Conservation (phyloP, 2,797 vertebrate species). For the Hoplostethus atlanticus region DNA sequence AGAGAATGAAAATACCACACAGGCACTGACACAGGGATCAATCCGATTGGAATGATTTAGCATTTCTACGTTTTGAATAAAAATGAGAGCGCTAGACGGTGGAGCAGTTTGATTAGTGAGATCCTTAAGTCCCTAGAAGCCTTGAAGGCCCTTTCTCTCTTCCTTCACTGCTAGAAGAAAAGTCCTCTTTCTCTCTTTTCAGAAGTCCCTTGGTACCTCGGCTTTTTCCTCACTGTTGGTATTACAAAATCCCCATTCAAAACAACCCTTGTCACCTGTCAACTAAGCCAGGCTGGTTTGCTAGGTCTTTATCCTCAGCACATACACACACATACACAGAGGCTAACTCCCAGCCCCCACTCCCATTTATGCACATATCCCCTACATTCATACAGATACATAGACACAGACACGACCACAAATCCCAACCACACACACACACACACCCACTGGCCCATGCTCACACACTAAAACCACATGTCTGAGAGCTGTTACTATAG, state of each 20-base stretch:
- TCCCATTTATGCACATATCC: conserved; percentile 75
- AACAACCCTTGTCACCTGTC: conserved; percentile 91
- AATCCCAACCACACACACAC: conserved; percentile 73
- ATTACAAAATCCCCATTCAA: conserved; percentile 91
- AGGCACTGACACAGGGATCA: conserved; percentile 87
- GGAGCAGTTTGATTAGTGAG: conserved; percentile 85
- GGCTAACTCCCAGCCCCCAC: conserved; percentile 78
- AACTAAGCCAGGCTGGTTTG: conserved; percentile 89
- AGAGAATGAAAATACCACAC: conserved; percentile 85
- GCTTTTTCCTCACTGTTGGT: conserved; percentile 88
- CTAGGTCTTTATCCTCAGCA: conserved; percentile 89
- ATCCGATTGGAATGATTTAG: conserved; percentile 85
- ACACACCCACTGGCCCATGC: conserved; percentile 79
- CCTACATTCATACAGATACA: conserved; percentile 79
- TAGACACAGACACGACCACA: conserved; percentile 75
- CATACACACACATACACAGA: conserved; percentile 82
- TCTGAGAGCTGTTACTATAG: conserved; percentile 85
- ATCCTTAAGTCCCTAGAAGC: conserved; percentile 79
- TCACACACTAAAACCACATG: conserved; percentile 84
- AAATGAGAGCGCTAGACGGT: conserved; percentile 86
- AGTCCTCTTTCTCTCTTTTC: conserved; percentile 88
- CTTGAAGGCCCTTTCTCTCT: conserved; percentile 78
- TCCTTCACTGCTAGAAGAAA: conserved; percentile 82
- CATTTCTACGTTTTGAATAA: conserved; percentile 85
- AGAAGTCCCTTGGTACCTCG: conserved; percentile 82